phyloP scores from a whole-genome alignment of 2,888 invertebrate species.

The Gandaritis pyraliata region DNA sequence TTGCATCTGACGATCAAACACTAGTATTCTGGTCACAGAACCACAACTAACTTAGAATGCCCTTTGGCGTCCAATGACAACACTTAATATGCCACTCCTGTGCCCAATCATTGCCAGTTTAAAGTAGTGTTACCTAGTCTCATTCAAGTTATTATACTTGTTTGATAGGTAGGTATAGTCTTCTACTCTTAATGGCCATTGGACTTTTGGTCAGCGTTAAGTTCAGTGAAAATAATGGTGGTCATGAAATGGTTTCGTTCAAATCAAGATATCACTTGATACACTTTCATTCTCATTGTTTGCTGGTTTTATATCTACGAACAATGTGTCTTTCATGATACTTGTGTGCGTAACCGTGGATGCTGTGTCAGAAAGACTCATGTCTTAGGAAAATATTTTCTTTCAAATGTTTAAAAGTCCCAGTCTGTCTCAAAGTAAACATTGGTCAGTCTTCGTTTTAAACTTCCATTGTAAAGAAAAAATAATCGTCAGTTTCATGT shows the following conservation, averaged over 20 bases:
- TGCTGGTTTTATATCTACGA: neutral
- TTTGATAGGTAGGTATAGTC: constrained; percentile 11
- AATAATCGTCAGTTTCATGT: constrained; percentile 6
- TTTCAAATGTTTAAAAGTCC: neutral
- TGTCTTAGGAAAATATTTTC: neutral
- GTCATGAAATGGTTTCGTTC: neutral
- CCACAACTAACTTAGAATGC: constrained; percentile 51
- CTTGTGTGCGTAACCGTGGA: neutral
- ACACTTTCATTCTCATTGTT: neutral
- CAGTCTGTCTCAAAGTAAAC: neutral
- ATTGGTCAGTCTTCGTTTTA: neutral
- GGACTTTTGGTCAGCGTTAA: neutral
- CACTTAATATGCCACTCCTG: constrained; percentile 49
- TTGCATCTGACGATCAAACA: constrained; percentile 43
- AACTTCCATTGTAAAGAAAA: constrained; percentile 5
- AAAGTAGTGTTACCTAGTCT: constrained; percentile 10
- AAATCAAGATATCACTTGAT: neutral
- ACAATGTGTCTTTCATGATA: neutral
- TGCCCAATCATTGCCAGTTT: constrained; percentile 44
- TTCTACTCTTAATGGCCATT: neutral
- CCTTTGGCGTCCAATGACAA: constrained; percentile 53
- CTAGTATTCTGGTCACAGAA: constrained; percentile 65
- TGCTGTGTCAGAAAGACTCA: neutral
- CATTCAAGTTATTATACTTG: constrained; percentile 18
- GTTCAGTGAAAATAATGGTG: neutral